phyloP scores from a whole-genome alignment of 1,140 invertebrate species.

The Leptinotarsa undecemlineata region DNA sequence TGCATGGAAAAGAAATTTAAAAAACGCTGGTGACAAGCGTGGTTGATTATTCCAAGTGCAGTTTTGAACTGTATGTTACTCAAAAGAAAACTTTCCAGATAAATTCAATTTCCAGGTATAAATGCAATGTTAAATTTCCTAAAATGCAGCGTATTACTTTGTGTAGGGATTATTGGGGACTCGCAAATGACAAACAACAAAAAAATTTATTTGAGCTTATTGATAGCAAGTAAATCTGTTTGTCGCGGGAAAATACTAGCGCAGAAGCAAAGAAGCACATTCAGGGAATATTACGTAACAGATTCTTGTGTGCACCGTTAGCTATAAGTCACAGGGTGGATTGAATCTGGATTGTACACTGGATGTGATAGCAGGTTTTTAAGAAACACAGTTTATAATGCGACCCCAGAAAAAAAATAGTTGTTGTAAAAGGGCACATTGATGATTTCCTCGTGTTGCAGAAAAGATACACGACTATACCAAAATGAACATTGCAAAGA shows the following conservation, averaged over 20 bases:
- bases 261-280: background rate
- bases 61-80: background rate
- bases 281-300: background rate
- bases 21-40: background rate
- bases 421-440: background rate
- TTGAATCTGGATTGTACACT: background rate
- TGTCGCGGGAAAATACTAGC: background rate
- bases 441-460: background rate
- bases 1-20: no score
- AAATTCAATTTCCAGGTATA: background rate
- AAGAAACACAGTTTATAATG: background rate
- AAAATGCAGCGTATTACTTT: background rate
- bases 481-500: background rate
- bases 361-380: background rate
- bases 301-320: background rate
- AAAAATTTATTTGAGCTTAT: background rate
- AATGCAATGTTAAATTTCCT: background rate
- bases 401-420: background rate
- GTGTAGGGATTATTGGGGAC: background rate
- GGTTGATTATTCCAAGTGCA: background rate
- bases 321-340: background rate
- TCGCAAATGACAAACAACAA: background rate
- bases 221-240: background rate
- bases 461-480: background rate
- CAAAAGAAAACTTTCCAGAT: background rate